phyloP scores from a whole-genome alignment of 2,113 vertebrate genomes.

The Vulpes ferrilata region DNA sequence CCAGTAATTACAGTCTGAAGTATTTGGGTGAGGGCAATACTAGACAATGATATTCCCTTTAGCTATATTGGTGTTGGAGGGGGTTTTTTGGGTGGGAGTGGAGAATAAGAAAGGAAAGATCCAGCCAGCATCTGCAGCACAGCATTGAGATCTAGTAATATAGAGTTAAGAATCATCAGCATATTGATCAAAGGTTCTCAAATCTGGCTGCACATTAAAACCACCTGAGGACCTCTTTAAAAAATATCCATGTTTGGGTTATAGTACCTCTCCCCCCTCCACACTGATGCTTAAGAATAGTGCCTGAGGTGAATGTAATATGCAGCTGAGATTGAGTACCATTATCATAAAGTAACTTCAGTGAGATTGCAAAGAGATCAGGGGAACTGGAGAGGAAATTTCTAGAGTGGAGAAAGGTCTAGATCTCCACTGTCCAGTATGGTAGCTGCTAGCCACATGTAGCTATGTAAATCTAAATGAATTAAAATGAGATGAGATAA shows the following conservation, averaged over 20 bases:
- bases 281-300: background rate
- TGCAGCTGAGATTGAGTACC: background rate
- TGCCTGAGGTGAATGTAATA: background rate
- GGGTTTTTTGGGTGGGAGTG: background rate
- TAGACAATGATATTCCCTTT: background rate
- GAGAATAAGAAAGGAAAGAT: background rate
- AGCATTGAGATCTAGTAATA: background rate
- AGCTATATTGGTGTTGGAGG: background rate
- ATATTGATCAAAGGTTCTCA: constrained; percentile 28
- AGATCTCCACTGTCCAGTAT: background rate
- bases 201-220: background rate
- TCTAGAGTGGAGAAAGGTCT: background rate
- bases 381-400: background rate
- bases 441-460: background rate
- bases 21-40: background rate
- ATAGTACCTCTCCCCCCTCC: background rate
- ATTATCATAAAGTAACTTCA: background rate
- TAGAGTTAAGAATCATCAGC: background rate
- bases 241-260: background rate
- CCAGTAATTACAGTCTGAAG: constrained; percentile 25
- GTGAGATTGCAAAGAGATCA: background rate
- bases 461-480: constrained; percentile 44
- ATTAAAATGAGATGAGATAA: constrained; percentile 39
- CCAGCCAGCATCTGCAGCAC: background rate
- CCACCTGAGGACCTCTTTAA: background rate